A percentile compares a stretch with the other conserved stretches of the same genome.
Evolutionary conservation across 2,113 vertebrate species (phyloP).

Genomic region (Loxodonta africana): DNA sequence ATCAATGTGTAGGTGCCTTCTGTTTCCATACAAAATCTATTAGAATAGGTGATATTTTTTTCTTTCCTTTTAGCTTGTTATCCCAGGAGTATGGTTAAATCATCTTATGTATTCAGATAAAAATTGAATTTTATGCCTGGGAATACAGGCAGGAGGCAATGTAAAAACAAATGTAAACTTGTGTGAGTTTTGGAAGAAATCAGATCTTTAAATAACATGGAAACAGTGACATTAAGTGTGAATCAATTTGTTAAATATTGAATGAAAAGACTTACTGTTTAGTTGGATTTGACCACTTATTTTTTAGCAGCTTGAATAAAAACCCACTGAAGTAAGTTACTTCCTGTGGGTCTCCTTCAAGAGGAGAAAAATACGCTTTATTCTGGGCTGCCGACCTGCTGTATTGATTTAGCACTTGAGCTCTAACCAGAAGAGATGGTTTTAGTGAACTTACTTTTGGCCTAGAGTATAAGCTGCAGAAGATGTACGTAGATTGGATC

Average conservation of each 20-base stretch:
- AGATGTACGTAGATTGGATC: constrained; percentile 45
- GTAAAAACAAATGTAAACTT: constrained; percentile 46
- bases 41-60: neutral
- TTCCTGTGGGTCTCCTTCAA: constrained; percentile 76
- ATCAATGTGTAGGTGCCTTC: neutral
- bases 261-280: constrained; percentile 75
- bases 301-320: constrained; percentile 83
- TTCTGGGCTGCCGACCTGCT: constrained; percentile 64
- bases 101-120: constrained; percentile 63
- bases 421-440: constrained; percentile 73
- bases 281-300: constrained; percentile 75
- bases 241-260: constrained; percentile 73
- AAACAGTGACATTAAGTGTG: constrained; percentile 61
- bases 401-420: constrained; percentile 72
- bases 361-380: constrained; percentile 66
- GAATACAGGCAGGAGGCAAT: constrained; percentile 41
- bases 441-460: constrained; percentile 50
- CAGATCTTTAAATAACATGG: constrained; percentile 78
- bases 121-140: constrained; percentile 65
- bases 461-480: constrained; percentile 62
- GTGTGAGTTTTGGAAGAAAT: constrained; percentile 67
- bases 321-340: constrained; percentile 83
- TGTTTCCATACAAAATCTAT: constrained; percentile 47
- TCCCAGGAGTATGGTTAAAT: constrained; percentile 56
- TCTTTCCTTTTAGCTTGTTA: constrained; percentile 36